Evolutionary conservation across 2,797 vertebrate genomes (phyloP).

Genomic region (Chelidonichthys spinosus): DNA sequence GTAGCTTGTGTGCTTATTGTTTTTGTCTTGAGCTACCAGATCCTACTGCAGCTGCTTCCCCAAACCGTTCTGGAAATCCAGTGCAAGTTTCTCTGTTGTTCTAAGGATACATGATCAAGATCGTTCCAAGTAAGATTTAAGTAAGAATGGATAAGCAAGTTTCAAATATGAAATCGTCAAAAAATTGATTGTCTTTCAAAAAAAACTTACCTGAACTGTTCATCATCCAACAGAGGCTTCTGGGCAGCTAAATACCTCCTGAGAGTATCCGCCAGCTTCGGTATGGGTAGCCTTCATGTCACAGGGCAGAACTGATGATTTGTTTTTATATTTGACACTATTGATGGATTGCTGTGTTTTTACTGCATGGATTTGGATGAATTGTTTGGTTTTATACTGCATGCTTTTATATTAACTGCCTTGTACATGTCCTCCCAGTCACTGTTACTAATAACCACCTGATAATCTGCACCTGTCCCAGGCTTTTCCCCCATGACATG

Average conservation of each 20-base stretch:
- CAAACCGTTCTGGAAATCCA: conserved; percentile 86
- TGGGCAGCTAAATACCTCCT: conserved; percentile 92
- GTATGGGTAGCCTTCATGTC: conserved; percentile 89
- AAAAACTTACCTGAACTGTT: conserved; percentile 88
- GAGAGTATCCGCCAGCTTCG: conserved; percentile 95
- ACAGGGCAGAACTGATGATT: too few species aligned
- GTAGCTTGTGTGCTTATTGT: conserved; percentile 96
- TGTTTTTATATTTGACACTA: conserved; percentile 4
- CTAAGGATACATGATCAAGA: conserved; percentile 72
- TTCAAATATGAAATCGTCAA: background rate
- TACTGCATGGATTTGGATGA: too few species aligned
- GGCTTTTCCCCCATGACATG: too few species aligned
- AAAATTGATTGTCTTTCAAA: background rate
- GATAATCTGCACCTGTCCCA: too few species aligned
- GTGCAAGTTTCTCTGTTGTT: conserved; percentile 89
- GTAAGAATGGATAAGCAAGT: background rate
- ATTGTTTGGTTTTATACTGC: too few species aligned
- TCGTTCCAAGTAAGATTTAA: background rate
- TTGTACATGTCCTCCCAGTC: too few species aligned
- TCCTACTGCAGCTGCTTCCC: conserved; percentile 91
- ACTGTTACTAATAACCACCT: too few species aligned
- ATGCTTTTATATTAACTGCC: too few species aligned
- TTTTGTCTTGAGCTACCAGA: conserved; percentile 89
- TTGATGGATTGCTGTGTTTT: too few species aligned
- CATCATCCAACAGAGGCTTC: conserved; percentile 90